Conservation (phyloP, 1,140 invertebrate species). For the Ptiloglossa arizonensis region DNA sequence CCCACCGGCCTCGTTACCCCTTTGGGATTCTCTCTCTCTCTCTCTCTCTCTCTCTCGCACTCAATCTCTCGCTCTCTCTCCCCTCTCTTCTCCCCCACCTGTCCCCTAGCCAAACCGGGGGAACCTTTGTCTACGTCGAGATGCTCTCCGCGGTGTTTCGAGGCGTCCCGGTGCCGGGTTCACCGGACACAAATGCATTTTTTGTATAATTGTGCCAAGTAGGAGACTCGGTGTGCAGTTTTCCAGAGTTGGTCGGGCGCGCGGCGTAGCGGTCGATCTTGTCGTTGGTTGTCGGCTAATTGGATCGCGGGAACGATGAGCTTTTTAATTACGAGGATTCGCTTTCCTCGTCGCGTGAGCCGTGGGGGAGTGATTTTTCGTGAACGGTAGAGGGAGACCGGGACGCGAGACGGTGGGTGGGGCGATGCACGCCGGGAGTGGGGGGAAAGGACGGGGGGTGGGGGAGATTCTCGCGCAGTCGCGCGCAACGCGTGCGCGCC, state of each 20-base stretch:
- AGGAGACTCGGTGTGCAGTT: background rate
- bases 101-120: constrained; percentile 30
- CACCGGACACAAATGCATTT: constrained; percentile 15
- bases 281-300: background rate
- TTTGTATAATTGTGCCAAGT: constrained; percentile 12
- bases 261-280: background rate
- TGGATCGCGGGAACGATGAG: constrained; percentile 6
- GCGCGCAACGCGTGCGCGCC: background rate
- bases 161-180: constrained; percentile 7
- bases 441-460: no score
- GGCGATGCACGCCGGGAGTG: no score
- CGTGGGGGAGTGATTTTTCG: background rate
- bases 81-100: constrained; percentile 32
- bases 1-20: constrained; percentile 75
- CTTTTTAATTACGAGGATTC: constrained; percentile 21
- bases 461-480: background rate
- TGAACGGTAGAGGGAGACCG: background rate
- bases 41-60: constrained; percentile 31
- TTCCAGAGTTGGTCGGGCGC: background rate
- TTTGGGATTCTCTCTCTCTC: constrained; percentile 58
- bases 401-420: background rate
- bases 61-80: constrained; percentile 40
- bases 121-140: constrained; percentile 58
- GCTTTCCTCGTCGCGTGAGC: no score
- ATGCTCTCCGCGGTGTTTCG: constrained; percentile 21